Percentiles rank a stretch among this genome's conserved stretches.
phyloP scores from a whole-genome alignment of 2,888 invertebrate species.

The Seira sanloemensis region DNA sequence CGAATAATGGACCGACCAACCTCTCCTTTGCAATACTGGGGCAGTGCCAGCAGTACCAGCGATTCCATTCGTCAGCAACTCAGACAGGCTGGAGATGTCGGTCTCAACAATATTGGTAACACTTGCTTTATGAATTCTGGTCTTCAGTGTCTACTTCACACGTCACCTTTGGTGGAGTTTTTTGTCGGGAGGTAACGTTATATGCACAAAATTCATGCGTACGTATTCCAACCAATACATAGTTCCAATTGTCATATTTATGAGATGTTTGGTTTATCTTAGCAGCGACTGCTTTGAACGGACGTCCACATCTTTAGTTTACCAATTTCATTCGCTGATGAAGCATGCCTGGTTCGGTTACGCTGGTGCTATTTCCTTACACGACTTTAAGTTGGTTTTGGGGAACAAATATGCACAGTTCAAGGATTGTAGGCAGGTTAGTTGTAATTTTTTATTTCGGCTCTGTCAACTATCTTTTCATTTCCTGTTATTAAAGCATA shows the following conservation, averaged over 20 bases:
- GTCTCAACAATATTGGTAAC: slow-evolving; percentile 79
- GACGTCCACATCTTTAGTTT: slow-evolving; percentile 43
- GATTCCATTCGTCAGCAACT: neutral
- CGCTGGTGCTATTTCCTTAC: slow-evolving; percentile 53
- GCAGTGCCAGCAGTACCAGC: neutral
- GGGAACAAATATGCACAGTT: slow-evolving; percentile 80
- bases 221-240: neutral
- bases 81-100: slow-evolving; percentile 76
- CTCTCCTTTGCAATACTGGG: slow-evolving; percentile 43
- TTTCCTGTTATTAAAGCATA: neutral
- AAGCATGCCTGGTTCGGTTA: slow-evolving; percentile 70
- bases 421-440: slow-evolving; percentile 80
- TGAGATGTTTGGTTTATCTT: neutral
- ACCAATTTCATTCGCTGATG: slow-evolving; percentile 67
- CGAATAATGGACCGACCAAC: slow-evolving; percentile 32
- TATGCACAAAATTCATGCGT: too few relatives aligned
- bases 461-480: neutral
- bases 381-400: slow-evolving; percentile 80
- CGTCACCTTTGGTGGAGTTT: slow-evolving; percentile 78
- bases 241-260: neutral
- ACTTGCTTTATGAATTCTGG: slow-evolving; percentile 80
- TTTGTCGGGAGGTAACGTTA: slow-evolving; percentile 76
- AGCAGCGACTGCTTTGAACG: slow-evolving; percentile 31
- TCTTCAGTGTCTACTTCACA: slow-evolving; percentile 79
- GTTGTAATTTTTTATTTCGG: neutral